Evolutionary conservation across 2,888 invertebrate genomes (phyloP), one percentile per base, ranked within the genome.

Genomic region (Sacculina carcini): DNA sequence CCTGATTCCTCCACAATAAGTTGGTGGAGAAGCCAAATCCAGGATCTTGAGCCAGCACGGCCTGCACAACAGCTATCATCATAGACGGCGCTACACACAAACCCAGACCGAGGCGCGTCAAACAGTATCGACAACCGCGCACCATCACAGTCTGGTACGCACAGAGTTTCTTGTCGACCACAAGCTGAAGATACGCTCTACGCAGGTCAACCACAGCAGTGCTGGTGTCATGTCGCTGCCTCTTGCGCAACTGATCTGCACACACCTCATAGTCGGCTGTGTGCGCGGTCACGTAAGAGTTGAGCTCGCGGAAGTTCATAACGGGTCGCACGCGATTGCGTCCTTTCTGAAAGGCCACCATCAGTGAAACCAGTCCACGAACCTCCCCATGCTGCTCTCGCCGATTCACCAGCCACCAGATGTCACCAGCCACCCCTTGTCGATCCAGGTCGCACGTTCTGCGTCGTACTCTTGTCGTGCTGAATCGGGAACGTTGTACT

Each of bases 41-140:
- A 2, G 32, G 46, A 21, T 46, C 42, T 26, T 44, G 46, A 2
- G 46, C 36, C 21, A 46, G 46, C 29, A 50, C 4, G 1, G 36
- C 24, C n/a, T 1, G 24, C n/a, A 49, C 26, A 21, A 36, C 34
- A 19, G 34, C 36, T 34, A 38, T 51, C 46, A 51, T 44, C 12
- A 47, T 31, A 2, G 24, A 28, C 10, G 46, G 46, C 12, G 34
- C 21, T 28, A 47, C 12, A n/a, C 38, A 38, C 19, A 51, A 38
- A 16, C 47, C 48, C 23, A 51, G 48, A 12, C 51, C 51, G 31
- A 47, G 39, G 24, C 31, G 29, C 34, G 28, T 51, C 28, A 51
- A n/a, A 28, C 51, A 51, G 42, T 47, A 51, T 10, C 51, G 40
- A 23, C 29, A 40, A 16, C 47, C 39, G 31, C 9, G 21, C 3